Percentiles rank a stretch among this genome's conserved stretches.
Conservation (phyloP, 1,140 invertebrate genomes). For the Amyelois transitella region DNA sequence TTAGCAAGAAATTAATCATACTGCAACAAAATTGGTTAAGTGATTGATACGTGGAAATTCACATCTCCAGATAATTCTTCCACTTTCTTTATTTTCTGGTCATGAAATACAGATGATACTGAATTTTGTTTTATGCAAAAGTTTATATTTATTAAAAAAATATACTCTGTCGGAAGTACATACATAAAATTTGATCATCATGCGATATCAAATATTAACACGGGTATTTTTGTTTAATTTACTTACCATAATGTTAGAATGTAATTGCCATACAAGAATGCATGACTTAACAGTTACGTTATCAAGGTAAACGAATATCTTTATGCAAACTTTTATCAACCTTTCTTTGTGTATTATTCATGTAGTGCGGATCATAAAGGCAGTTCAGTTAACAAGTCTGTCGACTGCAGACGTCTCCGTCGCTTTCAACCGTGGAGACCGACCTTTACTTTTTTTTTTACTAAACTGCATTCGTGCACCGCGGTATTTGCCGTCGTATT, state of each 20-base stretch:
- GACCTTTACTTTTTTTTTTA: slow-evolving; percentile 30
- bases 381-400: slow-evolving; percentile 28
- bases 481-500: not conserved
- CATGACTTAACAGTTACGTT: not conserved
- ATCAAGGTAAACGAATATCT: not conserved
- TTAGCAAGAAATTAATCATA: no score
- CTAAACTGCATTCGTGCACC: not conserved
- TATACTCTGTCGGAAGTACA: no score
- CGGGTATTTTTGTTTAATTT: no score
- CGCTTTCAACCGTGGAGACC: slow-evolving; percentile 7
- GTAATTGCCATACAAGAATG: not conserved
- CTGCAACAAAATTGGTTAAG: no score
- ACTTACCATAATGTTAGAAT: not conserved
- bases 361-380: slow-evolving; percentile 10
- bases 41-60: no score
- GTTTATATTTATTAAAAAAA: no score
- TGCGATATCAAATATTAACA: no score
- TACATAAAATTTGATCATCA: no score
- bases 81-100: no score
- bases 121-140: no score
- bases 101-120: no score
- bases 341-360: not conserved
- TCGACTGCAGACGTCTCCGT: slow-evolving; percentile 25
- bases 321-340: slow-evolving; percentile 8
- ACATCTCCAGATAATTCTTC: no score